phyloP scores from a whole-genome alignment of 2,113 vertebrate species.

The Gadus macrocephalus region DNA sequence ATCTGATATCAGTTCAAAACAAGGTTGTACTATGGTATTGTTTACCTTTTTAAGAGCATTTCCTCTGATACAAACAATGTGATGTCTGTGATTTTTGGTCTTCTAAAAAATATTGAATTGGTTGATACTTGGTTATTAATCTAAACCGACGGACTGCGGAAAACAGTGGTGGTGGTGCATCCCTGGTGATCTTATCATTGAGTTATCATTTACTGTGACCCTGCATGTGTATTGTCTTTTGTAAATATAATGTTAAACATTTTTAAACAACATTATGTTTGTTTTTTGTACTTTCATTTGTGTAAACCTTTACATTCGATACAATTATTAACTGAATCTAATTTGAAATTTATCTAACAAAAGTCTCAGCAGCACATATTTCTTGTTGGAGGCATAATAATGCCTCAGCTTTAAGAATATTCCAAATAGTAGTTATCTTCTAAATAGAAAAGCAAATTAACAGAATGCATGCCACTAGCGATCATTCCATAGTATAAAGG shows the following conservation, averaged over 20 bases:
- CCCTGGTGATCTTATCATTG: constrained; percentile 19
- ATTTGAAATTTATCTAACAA: not conserved
- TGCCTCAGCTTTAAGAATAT: not conserved
- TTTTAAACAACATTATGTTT: constrained; percentile 57
- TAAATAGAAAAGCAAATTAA: not conserved
- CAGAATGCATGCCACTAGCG: no score
- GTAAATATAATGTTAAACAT: constrained; percentile 66
- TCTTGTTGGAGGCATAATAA: not conserved
- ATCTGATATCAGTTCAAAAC: no score
- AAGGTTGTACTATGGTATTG: no score
- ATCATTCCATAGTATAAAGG: no score
- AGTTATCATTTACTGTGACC: constrained; percentile 46
- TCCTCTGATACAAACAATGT: no score
- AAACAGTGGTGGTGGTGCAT: no score
- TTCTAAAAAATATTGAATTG: no score
- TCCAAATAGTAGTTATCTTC: not conserved
- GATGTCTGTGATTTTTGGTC: no score
- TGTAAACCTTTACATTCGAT: not conserved
- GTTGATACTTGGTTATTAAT: no score
- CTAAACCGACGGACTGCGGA: no score
- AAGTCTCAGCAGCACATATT: not conserved
- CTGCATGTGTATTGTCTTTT: constrained; percentile 51
- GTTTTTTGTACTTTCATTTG: constrained; percentile 15
- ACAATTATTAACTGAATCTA: not conserved
- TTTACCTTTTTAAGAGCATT: no score